Evolutionary conservation across 2,113 vertebrate genomes (phyloP), one percentile per base, ranked within the genome.

Genomic region (Mohoua ochrocephala): DNA sequence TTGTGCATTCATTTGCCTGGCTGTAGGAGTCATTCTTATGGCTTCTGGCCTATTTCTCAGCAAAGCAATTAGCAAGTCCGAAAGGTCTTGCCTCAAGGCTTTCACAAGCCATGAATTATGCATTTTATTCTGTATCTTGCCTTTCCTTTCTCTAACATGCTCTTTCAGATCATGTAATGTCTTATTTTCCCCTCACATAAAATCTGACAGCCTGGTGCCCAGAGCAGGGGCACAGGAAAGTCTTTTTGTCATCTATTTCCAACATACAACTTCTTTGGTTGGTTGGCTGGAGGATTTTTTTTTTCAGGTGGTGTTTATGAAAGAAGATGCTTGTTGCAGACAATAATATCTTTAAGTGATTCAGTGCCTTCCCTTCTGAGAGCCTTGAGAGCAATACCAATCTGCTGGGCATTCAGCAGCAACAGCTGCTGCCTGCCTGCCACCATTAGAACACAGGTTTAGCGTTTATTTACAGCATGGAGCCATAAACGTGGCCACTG

Each of bases 41-140:
- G 87, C 74, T 97, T 69, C 77, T 95, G 84, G 84, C 84, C 84
- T 95, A 35, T 52, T 84, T 92, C 93, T 96, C 74, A 85, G 84
- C 63, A 87, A 75, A 89, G 91, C 84, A 94, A 91, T 95, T 94
- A 92, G 74, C 54, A 89, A 87, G 82, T 92, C 87, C 49, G 0
- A 95, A 94, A 94, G 91, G 81, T 76, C 80, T 93, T 95, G 89
- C 85, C 91, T 93, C 35, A 77, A 81, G 84, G 91, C 73, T 92
- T 89, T 94, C 42, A 65, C 54, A 91, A 52, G 18, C 47, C 54
- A 69, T 91, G 91, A 94, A 94, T 97, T 92, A 95, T 86, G 45
- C 63, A 92, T 92, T 89, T 89, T 83, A 24, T 73, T 91, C 90
- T 70, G 45, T 61, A 41, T 69, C 65, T 61, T 84, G 63, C 56